Evolutionary conservation across 2,888 invertebrate genomes (phyloP), one percentile per base, ranked within the genome.

Genomic region (Pardosa pseudoannulata): DNA sequence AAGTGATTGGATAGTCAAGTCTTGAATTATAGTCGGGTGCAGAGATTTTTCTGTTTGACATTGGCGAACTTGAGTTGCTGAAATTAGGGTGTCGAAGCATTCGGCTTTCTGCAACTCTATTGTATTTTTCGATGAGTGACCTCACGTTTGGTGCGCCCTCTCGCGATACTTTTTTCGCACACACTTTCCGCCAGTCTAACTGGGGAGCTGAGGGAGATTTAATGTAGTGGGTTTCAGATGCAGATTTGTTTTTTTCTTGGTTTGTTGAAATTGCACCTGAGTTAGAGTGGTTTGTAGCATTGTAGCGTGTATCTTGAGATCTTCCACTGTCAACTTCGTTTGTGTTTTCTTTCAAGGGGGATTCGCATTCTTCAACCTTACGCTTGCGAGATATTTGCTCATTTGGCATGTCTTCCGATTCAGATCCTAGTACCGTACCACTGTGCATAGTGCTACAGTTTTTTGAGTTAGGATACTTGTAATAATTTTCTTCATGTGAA

Each of bases 151-250:
- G 75, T 9, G 88, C 75, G 27, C 81, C 81, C 32, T 71, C 71
- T 62, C 64, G 39, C 2, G 80, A 87, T 28, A 86, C 29, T 27
- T 80, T 87, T 46, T 87, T 87, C 6, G 80, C 72, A 29, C 80
- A 76, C 0, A 50, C 64, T 72, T 87, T 87, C 19, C 73, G 27
- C 87, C 87, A 87, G 41, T 87, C 87, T n/a, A 87, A 28, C 0
- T 87, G 87, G 0, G 87, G 87, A 0, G 87, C 87, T n/a, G 87
- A 87, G 0, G 87, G 75, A 0, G 87, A 87, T 71, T 87, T 87
- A 29, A 79, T 36, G 23, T 80, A 87, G 31, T 56, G 41, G 5
- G 81, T n/a, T n/a, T 9, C 1, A 0, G 46, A 11, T 1, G 7
- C 1, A 39, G 0, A 16, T 16, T 36, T 27, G 28, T 7, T 39